Base-by-base conservation (phyloP, 2,797 vertebrate genomes). In the Ispidina lecontei region DNA sequence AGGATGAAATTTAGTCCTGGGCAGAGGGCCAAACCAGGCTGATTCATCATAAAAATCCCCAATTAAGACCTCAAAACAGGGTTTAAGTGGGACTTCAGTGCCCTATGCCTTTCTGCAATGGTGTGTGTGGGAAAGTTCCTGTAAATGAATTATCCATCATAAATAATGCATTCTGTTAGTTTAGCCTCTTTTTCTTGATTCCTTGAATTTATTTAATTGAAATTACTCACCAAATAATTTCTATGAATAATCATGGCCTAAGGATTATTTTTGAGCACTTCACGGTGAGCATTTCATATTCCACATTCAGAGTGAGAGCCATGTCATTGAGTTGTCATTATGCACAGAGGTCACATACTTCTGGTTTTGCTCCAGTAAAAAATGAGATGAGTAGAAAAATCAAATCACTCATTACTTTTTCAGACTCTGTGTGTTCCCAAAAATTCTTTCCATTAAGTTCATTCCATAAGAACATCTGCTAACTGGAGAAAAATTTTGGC, bases 181-280 rank as follows among this genome's bases (percentile, higher is more conserved):
- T 95, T 90, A 94, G 69, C 31, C 72, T 87, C 69, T 89, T 92
- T 93, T 93, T 90, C 78, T 86, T 60, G 81, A 91, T 94, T 95
- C 63, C 65, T 83, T 95, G 91, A 90, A 91, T 95, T 94, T 94
- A 89, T 95, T 95, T 95, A 96, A 95, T 95, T 96, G 94, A 96
- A 96, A 94, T 94, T 96, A 93, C 75, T 89, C 90, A 96, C 88
- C 96, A 95, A 92, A 89, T 94, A 96, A 96, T 94, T 93, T 94
- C 90, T 75, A 95, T 96, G 90, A 96, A 96, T 96, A 96, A 96
- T 95, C 90, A 94, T 95, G 86, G 62, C 93, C 78, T 83, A 75
- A 58, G 83, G 93, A 94, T 94, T 95, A 91, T 93, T 95, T 95
- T 77, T 80, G 88, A 93, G 91, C 84, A 75, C 31, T 62, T 90